phyloP scores from a whole-genome alignment of 2,888 invertebrate species.

The Teleogryllus oceanicus region DNA sequence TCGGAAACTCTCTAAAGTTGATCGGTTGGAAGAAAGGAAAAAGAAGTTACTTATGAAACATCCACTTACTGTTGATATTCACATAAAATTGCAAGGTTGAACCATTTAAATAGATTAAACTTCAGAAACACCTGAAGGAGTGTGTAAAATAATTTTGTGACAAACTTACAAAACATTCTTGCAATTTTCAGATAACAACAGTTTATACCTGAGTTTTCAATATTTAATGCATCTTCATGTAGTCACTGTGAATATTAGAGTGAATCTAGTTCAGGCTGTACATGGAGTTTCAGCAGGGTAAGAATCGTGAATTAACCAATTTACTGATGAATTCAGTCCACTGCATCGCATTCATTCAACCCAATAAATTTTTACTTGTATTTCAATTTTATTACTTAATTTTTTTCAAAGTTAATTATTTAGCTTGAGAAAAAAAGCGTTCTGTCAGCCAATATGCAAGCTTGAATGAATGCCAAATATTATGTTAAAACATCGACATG shows the following conservation, averaged over 20 bases:
- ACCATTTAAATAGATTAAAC: not conserved
- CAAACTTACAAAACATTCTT: constrained; percentile 21
- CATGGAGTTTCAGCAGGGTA: constrained; percentile 59
- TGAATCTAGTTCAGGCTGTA: constrained; percentile 55
- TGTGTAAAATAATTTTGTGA: not conserved
- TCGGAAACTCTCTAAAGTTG: constrained; percentile 55
- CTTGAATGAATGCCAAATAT: too few relatives aligned
- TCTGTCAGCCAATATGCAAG: too few relatives aligned
- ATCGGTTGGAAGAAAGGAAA: constrained; percentile 66
- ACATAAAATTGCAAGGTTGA: constrained; percentile 56
- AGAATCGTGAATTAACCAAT: constrained; percentile 28
- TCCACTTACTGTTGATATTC: constrained; percentile 66
- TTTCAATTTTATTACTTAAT: too few relatives aligned
- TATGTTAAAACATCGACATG: too few relatives aligned
- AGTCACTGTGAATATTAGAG: constrained; percentile 64
- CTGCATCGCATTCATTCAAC: too few relatives aligned
- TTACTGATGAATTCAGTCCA: too few relatives aligned
- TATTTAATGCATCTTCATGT: constrained; percentile 70
- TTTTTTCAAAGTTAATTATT: too few relatives aligned
- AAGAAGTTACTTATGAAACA: constrained; percentile 65
- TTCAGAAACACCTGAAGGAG: not conserved
- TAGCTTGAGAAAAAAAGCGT: too few relatives aligned
- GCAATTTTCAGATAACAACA: constrained; percentile 55
- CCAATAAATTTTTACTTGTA: too few relatives aligned
- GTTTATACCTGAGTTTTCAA: constrained; percentile 63